Evolutionary conservation across 1,140 invertebrate genomes (phyloP).

Genomic region (Hermetia illucens): DNA sequence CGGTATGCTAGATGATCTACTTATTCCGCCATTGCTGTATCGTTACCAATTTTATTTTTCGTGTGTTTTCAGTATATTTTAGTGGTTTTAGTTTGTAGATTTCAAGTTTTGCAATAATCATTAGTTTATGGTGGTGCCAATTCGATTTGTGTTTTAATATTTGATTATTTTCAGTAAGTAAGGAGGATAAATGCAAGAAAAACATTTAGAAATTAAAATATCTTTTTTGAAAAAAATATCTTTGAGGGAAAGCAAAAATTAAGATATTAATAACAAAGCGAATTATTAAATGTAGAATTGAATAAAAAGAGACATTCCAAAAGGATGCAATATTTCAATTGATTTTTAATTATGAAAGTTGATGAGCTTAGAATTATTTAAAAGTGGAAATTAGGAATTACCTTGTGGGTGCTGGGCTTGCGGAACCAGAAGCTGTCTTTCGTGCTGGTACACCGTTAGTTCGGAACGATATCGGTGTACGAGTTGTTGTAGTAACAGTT

Average conservation of each 20-base stretch:
- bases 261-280: no score
- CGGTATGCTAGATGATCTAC: constrained; percentile 77
- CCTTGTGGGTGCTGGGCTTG: constrained; percentile 54
- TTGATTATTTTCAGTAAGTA: neutral
- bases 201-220: neutral
- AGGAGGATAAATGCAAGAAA: neutral
- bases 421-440: constrained; percentile 56
- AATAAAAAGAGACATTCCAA: no score
- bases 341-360: no score
- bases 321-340: no score
- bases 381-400: no score
- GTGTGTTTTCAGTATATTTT: constrained; percentile 1
- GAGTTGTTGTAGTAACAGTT: no score
- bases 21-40: constrained; percentile 49
- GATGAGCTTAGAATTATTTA: no score
- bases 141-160: no score
- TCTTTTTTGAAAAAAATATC: neutral
- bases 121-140: no score
- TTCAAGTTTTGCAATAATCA: no score
- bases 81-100: constrained; percentile 4
- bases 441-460: constrained; percentile 35
- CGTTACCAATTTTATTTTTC: constrained; percentile 17
- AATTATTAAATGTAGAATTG: no score
- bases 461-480: constrained; percentile 30
- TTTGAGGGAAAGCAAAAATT: no score